Evolutionary conservation across 2,888 invertebrate species (phyloP), one percentile per base, ranked within the genome.

Genomic region (Allophyes oxyacanthae): DNA sequence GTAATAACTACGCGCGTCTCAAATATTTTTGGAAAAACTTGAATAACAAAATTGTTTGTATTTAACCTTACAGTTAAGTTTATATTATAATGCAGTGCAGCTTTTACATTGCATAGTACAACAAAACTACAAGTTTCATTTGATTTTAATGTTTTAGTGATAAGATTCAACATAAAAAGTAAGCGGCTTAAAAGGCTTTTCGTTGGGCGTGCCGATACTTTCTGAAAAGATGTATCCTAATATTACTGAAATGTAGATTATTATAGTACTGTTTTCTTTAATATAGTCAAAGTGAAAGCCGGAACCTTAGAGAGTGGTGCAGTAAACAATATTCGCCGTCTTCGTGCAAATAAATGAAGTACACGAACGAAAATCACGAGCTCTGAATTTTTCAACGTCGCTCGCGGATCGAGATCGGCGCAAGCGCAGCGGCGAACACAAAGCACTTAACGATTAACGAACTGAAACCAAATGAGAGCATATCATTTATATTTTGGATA

Each of bases 301-400:
- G 81, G 83, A 84, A 81, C 71, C 53, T 71, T 69, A 81, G 81
- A 82, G 77, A 82, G 74, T 77, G 46, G 44, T 52, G 75, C 81
- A 72, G 83, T 83, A 87, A 90, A 89, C 87, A 89, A 88, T 90
- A 89, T 88, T 87, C 83, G 78, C 82, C 79, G 84, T 82, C 81
- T 80, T 78, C 82, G 81, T 67, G 85, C 81, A 85, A 89, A 90
- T 88, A 90, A 92, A 92, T 88, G 87, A 88, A 86, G 84, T 82
- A 87, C 91, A 91, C 90, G 91, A 91, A 86, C 85, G 81, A 87
- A 91, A 90, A 92, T 91, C 92, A 92, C 92, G 92, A 90, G 86
- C 80, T 83, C 79, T 83, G 87, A 87, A 92, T 92, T 92, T 92
- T 92, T 92, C 91, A 91, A 91, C 87, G 90, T 92, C 90, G 80